Evolutionary conservation across 2,888 invertebrate species (phyloP).

Genomic region (Caenorhabditis zanzibari): DNA sequence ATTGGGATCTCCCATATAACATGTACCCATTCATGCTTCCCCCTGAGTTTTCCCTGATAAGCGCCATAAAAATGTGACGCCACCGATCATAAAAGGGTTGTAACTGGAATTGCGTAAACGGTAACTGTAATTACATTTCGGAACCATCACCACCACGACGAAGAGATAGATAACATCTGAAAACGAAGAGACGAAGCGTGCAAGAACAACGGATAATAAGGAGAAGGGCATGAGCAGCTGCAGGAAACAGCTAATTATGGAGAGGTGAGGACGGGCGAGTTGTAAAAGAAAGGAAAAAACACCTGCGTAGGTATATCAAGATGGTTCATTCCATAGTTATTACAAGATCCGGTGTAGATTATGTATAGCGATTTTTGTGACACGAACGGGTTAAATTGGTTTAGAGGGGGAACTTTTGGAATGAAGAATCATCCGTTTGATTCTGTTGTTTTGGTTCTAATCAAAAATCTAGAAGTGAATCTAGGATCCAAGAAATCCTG

Average conservation of each 20-base stretch:
- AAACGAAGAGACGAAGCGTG: conserved; percentile 18
- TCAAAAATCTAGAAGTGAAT: too few relatives aligned
- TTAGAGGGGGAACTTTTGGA: background rate
- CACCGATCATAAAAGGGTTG: conserved; percentile 34
- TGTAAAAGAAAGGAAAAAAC: conserved; percentile 34
- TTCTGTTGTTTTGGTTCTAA: too few relatives aligned
- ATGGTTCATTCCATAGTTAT: conserved; percentile 10
- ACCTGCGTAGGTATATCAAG: conserved; percentile 32
- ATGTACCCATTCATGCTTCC: background rate
- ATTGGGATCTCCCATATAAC: background rate
- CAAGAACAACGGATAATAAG: background rate
- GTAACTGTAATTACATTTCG: conserved; percentile 24
- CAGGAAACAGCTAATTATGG: conserved; percentile 44
- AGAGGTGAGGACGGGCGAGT: conserved; percentile 32
- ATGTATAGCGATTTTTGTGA: background rate
- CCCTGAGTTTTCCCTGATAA: conserved; percentile 1
- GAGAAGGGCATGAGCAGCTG: conserved; percentile 11
- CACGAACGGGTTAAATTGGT: conserved; percentile 1
- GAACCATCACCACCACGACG: conserved; percentile 1
- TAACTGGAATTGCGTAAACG: conserved; percentile 35
- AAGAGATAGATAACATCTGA: conserved; percentile 10
- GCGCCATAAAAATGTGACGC: conserved; percentile 26
- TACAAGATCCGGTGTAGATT: conserved; percentile 25
- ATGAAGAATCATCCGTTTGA: too few relatives aligned
- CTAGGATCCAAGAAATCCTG: too few relatives aligned